These are phyloP conservation scores for Phodopus roborovskii DNA, from an alignment of 2,113 vertebrate species.

Conservation along the genomic window DNA sequence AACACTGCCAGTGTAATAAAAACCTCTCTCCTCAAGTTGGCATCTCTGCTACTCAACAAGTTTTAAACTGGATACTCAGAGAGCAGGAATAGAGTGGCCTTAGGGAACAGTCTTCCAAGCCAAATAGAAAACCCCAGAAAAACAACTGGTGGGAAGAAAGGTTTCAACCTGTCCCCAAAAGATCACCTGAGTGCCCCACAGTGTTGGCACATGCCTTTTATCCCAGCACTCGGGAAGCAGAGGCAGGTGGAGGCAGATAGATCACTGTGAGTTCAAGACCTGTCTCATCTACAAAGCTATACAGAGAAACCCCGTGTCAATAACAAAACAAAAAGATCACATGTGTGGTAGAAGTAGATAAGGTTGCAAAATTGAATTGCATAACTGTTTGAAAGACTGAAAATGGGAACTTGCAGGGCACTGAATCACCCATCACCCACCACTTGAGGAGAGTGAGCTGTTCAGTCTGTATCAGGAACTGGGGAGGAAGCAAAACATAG, in stretches of 20 bases:
- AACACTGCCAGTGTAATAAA: background rate
- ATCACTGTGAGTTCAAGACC: no score
- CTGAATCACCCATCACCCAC: background rate
- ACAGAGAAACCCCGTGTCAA: no score
- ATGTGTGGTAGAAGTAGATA: background rate
- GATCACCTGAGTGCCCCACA: no score
- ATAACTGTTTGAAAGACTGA: background rate
- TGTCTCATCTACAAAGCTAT: no score
- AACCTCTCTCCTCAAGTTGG: background rate
- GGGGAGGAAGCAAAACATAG: background rate
- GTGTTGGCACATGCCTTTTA: no score
- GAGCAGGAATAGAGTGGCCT: background rate
- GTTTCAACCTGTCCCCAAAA: background rate
- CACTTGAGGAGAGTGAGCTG: background rate
- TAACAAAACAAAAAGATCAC: background rate
- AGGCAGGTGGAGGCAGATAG: no score
- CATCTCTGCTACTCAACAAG: background rate
- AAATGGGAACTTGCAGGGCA: background rate
- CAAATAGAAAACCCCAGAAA: background rate
- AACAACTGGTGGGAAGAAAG: background rate
- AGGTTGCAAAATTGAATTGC: constrained; percentile 21
- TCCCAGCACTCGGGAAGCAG: no score
- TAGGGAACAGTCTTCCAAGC: background rate
- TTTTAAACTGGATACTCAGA: background rate
- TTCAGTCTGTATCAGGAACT: background rate